Evolutionary conservation across 2,797 vertebrate genomes (phyloP), one percentile per base, ranked within the genome.

Genomic region (Rhyacichthys aspro): DNA sequence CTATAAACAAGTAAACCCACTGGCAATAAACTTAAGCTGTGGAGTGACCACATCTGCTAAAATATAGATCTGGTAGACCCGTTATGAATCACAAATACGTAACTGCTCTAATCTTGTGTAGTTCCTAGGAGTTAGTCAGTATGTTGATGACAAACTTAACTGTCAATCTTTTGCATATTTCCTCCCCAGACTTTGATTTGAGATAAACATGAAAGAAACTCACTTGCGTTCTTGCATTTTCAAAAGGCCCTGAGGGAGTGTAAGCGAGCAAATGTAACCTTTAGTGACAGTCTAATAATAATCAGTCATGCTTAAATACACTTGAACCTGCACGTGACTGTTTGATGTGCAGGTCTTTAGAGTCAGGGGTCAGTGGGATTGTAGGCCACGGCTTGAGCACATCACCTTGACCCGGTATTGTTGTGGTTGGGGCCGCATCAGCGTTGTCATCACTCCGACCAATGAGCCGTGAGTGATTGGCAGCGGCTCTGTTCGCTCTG

Each of bases 351-450:
- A 45, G 36, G 45, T 59, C 33, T 59, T 18, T 1, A 3, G 14
- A 28, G 55, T 70, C 15, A 1, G 45, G 61, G 70, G 58, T 60
- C 43, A 57, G 44, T 38, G 14, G 59, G 46, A 37, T 66, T 5
- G 3, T 42, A 16, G 86, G 74, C 82, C 82, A 14, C 33, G 41
- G 65, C 59, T 63, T 41, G 72, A 15, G 64, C 81, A 74, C 62
- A 76, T 75, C 83, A 69, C 84, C 73, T 78, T 76, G 73, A 86
- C 69, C 78, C 56, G 71, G 72, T 81, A 59, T 74, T 77, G 63
- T 79, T 80, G 78, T 66, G 43, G 18, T 74, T n/a, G n/a, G n/a
- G n/a, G 3, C 23, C 4, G 7, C 23, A 28, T 69, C 60, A 58
- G 48, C 1, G 17, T 61, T 81, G 72, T 84, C 78, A 76, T 80